Conservation (phyloP, 2,113 vertebrate species). For the Platanista minor region DNA sequence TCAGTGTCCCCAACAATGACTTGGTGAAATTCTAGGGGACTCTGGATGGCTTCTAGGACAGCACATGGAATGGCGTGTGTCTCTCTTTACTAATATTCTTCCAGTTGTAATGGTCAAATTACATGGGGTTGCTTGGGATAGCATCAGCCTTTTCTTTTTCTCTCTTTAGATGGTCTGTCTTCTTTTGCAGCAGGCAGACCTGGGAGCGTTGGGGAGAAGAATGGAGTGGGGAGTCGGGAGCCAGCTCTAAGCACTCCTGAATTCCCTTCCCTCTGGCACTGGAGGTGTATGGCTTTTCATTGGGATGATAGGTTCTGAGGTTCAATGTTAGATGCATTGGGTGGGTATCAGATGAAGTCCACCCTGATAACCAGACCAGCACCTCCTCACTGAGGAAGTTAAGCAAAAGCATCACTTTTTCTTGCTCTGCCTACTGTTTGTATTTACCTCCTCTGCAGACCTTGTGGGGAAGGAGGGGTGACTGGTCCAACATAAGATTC, state of each 20-base stretch:
- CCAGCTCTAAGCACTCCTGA: neutral
- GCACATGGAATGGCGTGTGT: neutral
- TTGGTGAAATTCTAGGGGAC: neutral
- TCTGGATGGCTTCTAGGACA: neutral
- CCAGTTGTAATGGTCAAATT: neutral
- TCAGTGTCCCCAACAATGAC: neutral
- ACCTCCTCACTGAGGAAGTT: neutral
- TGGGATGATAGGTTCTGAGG: neutral
- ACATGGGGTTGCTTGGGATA: neutral
- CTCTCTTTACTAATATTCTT: neutral
- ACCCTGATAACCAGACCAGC: neutral
- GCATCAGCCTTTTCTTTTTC: neutral
- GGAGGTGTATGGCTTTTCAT: neutral
- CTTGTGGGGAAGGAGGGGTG: neutral
- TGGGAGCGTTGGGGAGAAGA: neutral
- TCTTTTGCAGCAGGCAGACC: neutral
- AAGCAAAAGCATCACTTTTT: neutral
- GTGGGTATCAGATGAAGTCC: neutral
- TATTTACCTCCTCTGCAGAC: neutral
- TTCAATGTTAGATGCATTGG: neutral
- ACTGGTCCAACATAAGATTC: neutral
- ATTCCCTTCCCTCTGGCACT: neutral
- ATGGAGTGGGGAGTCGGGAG: neutral
- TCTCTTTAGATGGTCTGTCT: neutral
- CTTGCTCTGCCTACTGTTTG: neutral